Percentiles rank a stretch among this genome's conserved stretches.
Conservation (phyloP, 2,797 vertebrate genomes). For the Hylomyscus alleni region DNA sequence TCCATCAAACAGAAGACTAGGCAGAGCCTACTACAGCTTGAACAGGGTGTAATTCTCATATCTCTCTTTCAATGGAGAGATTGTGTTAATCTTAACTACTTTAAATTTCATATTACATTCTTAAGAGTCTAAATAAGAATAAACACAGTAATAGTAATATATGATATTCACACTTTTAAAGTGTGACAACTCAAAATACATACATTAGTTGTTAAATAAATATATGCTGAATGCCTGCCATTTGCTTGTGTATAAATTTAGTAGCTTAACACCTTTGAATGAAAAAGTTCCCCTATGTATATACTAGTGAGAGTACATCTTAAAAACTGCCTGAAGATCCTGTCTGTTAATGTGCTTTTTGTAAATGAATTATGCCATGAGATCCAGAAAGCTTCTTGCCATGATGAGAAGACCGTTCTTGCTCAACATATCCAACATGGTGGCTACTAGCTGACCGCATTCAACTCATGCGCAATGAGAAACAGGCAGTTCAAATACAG, state of each 20-base stretch:
- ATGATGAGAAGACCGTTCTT: neutral
- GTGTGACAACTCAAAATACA: slow-evolving; percentile 39
- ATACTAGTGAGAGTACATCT: neutral
- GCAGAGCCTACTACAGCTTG: neutral
- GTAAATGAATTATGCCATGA: slow-evolving; percentile 30
- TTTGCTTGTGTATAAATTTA: slow-evolving; percentile 50
- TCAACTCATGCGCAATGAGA: neutral
- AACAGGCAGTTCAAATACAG: neutral
- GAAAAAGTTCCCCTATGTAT: neutral
- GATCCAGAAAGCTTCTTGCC: neutral
- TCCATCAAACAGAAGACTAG: neutral
- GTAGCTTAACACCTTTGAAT: slow-evolving; percentile 24
- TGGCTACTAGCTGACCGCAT: neutral
- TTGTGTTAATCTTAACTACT: neutral
- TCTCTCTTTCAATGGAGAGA: neutral
- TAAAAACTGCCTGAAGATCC: slow-evolving; percentile 6
- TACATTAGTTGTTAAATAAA: slow-evolving; percentile 37
- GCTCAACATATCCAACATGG: neutral
- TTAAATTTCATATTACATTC: slow-evolving; percentile 42
- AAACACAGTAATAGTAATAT: slow-evolving; percentile 22
- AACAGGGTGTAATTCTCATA: neutral
- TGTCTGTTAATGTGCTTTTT: neutral
- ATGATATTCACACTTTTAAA: slow-evolving; percentile 45
- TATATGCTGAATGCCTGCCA: slow-evolving; percentile 29
- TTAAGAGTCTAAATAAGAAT: slow-evolving; percentile 37